Percentiles rank a stretch among this genome's conserved stretches.
Conservation (phyloP, 2,797 vertebrate species). For the Trematomus bernacchii region DNA sequence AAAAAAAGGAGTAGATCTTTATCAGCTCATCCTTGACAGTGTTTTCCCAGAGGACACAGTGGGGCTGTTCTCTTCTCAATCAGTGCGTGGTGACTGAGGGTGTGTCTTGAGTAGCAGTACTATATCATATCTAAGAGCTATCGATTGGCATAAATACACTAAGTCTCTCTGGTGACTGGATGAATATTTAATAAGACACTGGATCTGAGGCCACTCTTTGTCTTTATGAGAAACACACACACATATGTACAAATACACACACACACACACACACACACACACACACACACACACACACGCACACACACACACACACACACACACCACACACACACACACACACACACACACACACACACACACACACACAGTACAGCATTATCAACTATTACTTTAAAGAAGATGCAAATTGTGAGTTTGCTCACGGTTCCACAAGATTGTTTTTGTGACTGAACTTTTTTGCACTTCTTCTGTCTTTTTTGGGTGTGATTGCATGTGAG, state of each 20-base stretch:
- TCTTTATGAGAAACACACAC: slow-evolving; percentile 55
- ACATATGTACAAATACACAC: slow-evolving; percentile 18
- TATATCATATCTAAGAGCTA: slow-evolving; percentile 91
- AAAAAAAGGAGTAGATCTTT: slow-evolving; percentile 19
- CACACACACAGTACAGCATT: slow-evolving; percentile 8
- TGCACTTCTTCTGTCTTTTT: slow-evolving; percentile 16
- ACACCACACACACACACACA: background rate
- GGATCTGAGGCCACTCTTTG: slow-evolving; percentile 73
- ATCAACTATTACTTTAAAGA: slow-evolving; percentile 18
- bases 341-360: background rate
- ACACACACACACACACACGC: slow-evolving; percentile 36
- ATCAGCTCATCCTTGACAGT: slow-evolving; percentile 7
- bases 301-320: too few species aligned
- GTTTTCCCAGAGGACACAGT: slow-evolving; percentile 42
- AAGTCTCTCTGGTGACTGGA: slow-evolving; percentile 81
- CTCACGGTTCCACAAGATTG: slow-evolving; percentile 26
- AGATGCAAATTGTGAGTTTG: slow-evolving; percentile 33
- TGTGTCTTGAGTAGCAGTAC: slow-evolving; percentile 74
- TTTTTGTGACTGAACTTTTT: slow-evolving; percentile 52
- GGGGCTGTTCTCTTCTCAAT: slow-evolving; percentile 64
- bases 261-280: slow-evolving; percentile 2
- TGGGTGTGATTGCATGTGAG: slow-evolving; percentile 27
- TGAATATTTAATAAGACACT: slow-evolving; percentile 89
- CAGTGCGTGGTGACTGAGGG: slow-evolving; percentile 67
- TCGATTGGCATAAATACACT: slow-evolving; percentile 88